Percentiles rank a stretch among this genome's conserved stretches.
Conservation (phyloP, 92 coral and sea anemone species). For the Umimayanthus chanpuru region DNA sequence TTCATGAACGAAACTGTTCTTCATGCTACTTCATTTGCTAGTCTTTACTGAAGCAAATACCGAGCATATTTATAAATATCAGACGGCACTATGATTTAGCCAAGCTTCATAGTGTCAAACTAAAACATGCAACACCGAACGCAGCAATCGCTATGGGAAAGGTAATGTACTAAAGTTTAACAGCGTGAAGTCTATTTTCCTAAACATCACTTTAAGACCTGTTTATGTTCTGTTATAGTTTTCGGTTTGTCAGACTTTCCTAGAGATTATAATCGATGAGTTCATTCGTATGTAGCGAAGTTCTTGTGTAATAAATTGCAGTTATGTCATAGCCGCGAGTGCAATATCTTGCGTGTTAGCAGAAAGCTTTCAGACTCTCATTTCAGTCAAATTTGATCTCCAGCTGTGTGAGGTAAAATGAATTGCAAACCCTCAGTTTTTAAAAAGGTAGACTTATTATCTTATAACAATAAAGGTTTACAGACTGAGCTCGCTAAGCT, state of each 20-base stretch:
- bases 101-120: neutral
- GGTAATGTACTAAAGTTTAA: neutral
- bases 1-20: neutral
- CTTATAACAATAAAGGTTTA: neutral
- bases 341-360: constrained; percentile 11
- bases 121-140: neutral
- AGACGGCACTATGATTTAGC: neutral
- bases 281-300: neutral
- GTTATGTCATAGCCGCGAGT: neutral
- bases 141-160: neutral
- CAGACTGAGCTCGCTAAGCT: neutral
- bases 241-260: neutral
- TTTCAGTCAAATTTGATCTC: neutral
- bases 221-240: neutral
- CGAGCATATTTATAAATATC: neutral
- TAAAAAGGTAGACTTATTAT: neutral
- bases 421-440: neutral
- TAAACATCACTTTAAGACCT: neutral
- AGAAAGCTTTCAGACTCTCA: neutral
- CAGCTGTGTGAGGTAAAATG: constrained; percentile 4
- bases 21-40: neutral
- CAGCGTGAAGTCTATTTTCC: constrained; percentile 15
- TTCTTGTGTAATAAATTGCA: neutral
- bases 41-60: neutral
- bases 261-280: neutral